These are phyloP conservation scores for Gallinago jamesoni DNA, from an alignment of 2,113 vertebrate species.

Conservation along the genomic window DNA sequence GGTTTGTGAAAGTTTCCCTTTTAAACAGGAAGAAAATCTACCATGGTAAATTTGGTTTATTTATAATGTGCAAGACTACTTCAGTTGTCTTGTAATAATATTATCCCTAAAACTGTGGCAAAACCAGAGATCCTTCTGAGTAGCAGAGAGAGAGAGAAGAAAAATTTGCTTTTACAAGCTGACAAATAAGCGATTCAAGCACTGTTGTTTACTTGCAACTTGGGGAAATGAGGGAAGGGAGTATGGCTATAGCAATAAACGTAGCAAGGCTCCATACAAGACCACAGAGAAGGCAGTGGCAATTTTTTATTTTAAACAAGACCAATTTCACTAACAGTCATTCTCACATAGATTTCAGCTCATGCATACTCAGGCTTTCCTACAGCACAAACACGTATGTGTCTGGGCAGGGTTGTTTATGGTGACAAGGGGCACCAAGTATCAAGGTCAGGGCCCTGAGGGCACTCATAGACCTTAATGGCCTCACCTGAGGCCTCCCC, in stretches of 20 bases:
- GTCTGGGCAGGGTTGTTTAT: not conserved
- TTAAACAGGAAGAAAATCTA: not conserved
- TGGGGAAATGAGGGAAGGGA: not conserved
- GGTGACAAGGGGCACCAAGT: not conserved
- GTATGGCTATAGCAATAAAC: not conserved
- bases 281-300: not conserved
- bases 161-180: not conserved
- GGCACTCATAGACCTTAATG: not conserved
- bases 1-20: not conserved
- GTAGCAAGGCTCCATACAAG: not conserved
- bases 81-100: not conserved
- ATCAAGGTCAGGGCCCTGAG: not conserved
- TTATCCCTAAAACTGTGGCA: not conserved
- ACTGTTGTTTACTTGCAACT: not conserved
- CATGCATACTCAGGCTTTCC: not conserved
- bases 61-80: not conserved
- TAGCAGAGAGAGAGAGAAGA: not conserved
- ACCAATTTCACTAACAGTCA: not conserved
- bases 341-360: not conserved
- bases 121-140: not conserved
- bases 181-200: not conserved
- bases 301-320: not conserved
- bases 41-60: not conserved
- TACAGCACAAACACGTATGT: not conserved
- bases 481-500: not conserved